Evolutionary conservation across 2,113 vertebrate genomes (phyloP).

Genomic region (Falcunculus frontatus): DNA sequence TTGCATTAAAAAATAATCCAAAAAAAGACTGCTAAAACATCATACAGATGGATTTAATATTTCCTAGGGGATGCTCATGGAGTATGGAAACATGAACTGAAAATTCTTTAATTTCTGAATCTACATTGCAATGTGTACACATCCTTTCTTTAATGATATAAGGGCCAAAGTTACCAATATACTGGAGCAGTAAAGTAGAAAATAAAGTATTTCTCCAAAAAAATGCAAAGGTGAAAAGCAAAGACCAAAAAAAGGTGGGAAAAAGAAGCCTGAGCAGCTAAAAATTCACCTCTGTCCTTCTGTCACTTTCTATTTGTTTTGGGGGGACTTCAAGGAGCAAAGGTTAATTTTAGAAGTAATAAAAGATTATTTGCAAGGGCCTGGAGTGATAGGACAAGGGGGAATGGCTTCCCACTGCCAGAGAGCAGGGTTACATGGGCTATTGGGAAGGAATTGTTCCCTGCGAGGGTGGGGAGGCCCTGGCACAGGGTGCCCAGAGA

Average conservation of each 20-base stretch:
- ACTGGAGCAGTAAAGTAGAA: not conserved
- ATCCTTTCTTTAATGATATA: not conserved
- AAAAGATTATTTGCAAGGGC: not conserved
- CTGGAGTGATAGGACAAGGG: not conserved
- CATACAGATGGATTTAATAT: not conserved
- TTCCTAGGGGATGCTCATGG: not conserved
- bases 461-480: not conserved
- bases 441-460: accelerated
- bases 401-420: not conserved
- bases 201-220: not conserved
- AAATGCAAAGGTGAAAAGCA: not conserved
- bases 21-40: not conserved
- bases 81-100: not conserved
- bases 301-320: not conserved
- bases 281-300: not conserved
- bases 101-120: not conserved
- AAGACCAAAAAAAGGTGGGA: not conserved
- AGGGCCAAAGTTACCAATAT: not conserved
- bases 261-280: not conserved
- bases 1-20: not conserved
- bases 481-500: not conserved
- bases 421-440: not conserved
- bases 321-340: not conserved
- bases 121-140: accelerated
- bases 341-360: not conserved